Percentiles rank a stretch among this genome's conserved stretches.
Evolutionary conservation across 2,113 vertebrate genomes (phyloP).

Genomic region (Butorides virescens): DNA sequence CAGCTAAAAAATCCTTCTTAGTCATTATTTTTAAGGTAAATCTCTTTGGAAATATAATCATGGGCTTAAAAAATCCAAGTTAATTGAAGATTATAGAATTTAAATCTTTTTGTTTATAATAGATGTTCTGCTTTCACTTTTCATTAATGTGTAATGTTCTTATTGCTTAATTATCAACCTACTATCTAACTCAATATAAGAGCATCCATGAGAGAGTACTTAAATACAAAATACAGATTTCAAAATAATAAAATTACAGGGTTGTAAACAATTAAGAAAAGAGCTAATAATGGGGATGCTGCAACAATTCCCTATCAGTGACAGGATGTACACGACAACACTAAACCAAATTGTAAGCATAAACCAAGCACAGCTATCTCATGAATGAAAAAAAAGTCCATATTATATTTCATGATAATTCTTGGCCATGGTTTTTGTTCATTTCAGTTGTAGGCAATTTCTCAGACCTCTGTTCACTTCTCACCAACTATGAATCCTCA

Average conservation of each 20-base stretch:
- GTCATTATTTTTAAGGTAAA: neutral
- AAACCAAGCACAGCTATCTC: neutral
- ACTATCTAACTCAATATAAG: neutral
- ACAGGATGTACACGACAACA: neutral
- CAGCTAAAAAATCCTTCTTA: neutral
- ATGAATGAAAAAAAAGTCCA: neutral
- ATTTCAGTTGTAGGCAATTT: neutral
- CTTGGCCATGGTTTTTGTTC: neutral
- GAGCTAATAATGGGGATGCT: neutral
- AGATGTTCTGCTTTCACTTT: neutral
- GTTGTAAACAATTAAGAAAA: neutral
- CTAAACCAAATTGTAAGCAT: neutral
- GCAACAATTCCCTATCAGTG: neutral
- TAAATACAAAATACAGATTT: neutral
- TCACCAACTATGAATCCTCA: neutral
- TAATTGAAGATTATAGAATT: neutral
- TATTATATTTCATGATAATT: neutral
- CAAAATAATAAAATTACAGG: neutral
- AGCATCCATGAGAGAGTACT: neutral
- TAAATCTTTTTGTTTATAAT: neutral
- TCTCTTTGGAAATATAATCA: neutral
- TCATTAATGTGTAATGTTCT: neutral
- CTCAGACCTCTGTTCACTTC: neutral
- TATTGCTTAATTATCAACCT: neutral
- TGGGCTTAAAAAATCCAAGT: neutral